These are phyloP conservation scores for Argyresthia albistria DNA, from an alignment of 2,888 invertebrate genomes.

Conservation along the genomic window DNA sequence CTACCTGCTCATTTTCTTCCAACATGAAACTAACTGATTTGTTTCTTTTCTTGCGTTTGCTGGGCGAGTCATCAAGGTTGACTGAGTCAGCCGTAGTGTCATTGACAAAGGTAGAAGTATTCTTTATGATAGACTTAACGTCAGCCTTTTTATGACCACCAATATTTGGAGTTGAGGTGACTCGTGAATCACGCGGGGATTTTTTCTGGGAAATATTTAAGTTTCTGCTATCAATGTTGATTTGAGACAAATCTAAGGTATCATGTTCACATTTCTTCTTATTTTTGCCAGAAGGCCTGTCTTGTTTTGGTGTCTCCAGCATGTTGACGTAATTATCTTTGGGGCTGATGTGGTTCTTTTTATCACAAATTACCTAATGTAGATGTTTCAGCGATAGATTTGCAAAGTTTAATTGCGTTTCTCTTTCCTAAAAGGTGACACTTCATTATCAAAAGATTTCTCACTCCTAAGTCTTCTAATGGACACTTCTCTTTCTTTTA, in stretches of 20 bases:
- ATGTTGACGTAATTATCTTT: constrained; percentile 5
- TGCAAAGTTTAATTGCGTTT: constrained; percentile 35
- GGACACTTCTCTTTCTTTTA: too few relatives aligned
- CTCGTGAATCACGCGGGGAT: constrained; percentile 11
- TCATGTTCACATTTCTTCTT: constrained; percentile 26
- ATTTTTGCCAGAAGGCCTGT: constrained; percentile 19
- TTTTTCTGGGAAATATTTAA: constrained; percentile 8
- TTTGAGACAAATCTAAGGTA: constrained; percentile 22
- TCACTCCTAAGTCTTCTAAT: too few relatives aligned
- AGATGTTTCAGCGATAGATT: constrained; percentile 33
- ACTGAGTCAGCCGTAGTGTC: constrained; percentile 18
- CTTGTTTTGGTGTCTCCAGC: constrained; percentile 17
- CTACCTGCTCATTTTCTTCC: constrained; percentile 40
- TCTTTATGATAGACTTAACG: constrained; percentile 46
- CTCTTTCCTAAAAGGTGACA: background rate
- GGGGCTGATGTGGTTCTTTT: constrained; percentile 12
- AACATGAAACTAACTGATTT: constrained; percentile 58
- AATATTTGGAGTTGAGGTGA: constrained; percentile 31
- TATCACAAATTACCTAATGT: constrained; percentile 18
- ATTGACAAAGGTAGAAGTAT: constrained; percentile 15
- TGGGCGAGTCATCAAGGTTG: constrained; percentile 12
- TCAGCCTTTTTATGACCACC: constrained; percentile 13
- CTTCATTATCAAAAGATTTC: too few relatives aligned
- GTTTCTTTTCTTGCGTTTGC: constrained; percentile 48
- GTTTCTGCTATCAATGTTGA: constrained; percentile 27